Conservation (phyloP, 1,140 invertebrate species). For the Cryptotermes secundus region DNA sequence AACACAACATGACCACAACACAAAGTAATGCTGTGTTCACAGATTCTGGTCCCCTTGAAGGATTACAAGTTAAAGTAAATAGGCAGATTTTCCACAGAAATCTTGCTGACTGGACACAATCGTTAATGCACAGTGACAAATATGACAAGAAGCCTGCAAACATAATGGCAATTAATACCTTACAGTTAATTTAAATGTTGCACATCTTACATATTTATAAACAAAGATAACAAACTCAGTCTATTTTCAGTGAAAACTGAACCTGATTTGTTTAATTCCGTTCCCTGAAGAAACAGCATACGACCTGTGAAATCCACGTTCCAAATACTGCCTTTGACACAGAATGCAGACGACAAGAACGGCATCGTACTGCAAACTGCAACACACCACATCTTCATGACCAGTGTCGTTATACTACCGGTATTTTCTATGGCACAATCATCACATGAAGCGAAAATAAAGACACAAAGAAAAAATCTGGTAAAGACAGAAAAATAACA, state of each 20-base stretch:
- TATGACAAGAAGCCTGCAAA: not conserved
- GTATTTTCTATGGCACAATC: slow-evolving; percentile 32
- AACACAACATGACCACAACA: too few species aligned
- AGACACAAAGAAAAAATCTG: slow-evolving; percentile 21
- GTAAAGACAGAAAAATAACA: not conserved
- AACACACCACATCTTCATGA: not conserved
- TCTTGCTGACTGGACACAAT: not conserved
- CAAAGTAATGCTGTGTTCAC: too few species aligned
- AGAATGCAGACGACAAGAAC: not conserved
- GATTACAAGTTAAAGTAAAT: too few species aligned
- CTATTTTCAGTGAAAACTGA: slow-evolving; percentile 22
- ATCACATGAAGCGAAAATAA: slow-evolving; percentile 30
- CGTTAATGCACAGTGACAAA: not conserved
- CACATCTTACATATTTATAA: slow-evolving; percentile 25
- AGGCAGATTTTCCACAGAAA: not conserved
- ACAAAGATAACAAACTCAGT: slow-evolving; percentile 27
- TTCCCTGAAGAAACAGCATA: not conserved
- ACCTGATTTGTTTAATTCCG: slow-evolving; percentile 10
- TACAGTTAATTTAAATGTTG: not conserved
- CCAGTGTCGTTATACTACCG: not conserved
- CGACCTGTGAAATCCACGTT: not conserved
- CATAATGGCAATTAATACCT: not conserved
- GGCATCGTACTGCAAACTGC: not conserved
- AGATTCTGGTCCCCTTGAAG: too few species aligned
- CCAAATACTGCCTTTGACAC: slow-evolving; percentile 11